phyloP scores from a whole-genome alignment of 2,888 invertebrate species.

The Cheiracanthium punctorium region DNA sequence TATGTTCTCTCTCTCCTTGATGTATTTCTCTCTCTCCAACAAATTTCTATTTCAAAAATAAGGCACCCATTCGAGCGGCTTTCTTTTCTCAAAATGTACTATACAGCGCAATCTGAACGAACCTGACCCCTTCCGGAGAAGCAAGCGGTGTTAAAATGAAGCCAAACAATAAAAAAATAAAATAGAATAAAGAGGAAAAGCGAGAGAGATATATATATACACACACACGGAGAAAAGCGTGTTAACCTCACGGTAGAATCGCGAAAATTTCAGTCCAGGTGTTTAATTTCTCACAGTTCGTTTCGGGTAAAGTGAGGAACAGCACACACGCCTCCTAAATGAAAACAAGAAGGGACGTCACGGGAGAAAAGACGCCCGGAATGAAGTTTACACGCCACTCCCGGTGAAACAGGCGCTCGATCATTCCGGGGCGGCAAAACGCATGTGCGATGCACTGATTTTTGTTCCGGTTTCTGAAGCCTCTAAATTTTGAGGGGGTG shows the following conservation, averaged over 20 bases:
- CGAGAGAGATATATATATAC: no score
- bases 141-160: conserved; percentile 46
- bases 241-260: conserved; percentile 23
- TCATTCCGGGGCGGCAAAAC: background rate
- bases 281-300: conserved; percentile 19
- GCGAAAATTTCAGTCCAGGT: conserved; percentile 19
- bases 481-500: background rate
- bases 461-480: background rate
- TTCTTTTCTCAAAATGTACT: background rate
- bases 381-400: background rate
- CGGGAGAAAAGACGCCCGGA: background rate
- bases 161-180: conserved; percentile 43
- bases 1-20: no score
- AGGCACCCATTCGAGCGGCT: background rate
- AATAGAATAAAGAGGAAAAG: no score
- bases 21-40: background rate
- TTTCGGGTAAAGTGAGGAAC: background rate
- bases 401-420: background rate
- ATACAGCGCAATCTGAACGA: no score
- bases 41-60: background rate
- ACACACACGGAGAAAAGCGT: no score
- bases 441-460: background rate
- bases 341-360: conserved; percentile 25
- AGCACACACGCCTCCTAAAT: background rate
- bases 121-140: background rate